phyloP scores from a whole-genome alignment of 2,113 vertebrate genomes.

The Lophotis ruficrista region DNA sequence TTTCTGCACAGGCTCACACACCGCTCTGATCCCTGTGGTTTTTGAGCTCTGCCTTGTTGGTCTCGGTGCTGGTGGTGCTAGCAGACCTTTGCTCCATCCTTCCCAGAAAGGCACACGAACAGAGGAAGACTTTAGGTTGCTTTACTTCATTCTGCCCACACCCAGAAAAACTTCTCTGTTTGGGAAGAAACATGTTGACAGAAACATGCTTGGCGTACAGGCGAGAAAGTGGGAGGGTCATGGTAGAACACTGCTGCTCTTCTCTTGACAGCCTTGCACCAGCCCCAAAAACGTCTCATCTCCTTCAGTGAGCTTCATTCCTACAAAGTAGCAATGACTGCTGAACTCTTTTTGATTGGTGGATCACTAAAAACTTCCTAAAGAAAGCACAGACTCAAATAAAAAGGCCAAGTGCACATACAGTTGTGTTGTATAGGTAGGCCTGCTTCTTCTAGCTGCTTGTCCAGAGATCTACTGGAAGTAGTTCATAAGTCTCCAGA shows the following conservation, averaged over 20 bases:
- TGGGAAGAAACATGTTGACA: neutral
- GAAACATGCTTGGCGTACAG: neutral
- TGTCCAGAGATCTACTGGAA: neutral
- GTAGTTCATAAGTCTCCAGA: neutral
- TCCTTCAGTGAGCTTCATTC: neutral
- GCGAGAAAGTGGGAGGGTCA: fast-evolving
- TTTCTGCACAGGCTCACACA: neutral
- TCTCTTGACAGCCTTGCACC: neutral
- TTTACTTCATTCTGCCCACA: neutral
- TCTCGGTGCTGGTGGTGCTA: neutral
- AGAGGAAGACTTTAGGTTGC: neutral
- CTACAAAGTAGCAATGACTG: neutral
- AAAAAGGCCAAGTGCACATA: neutral
- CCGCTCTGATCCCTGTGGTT: neutral
- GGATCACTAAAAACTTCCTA: neutral
- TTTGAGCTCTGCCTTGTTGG: neutral
- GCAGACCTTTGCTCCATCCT: neutral
- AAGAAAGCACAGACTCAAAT: neutral
- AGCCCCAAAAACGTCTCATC: neutral
- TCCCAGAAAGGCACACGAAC: neutral
- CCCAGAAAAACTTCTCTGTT: neutral
- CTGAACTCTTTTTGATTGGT: neutral
- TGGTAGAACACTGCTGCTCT: neutral
- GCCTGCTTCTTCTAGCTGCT: neutral
- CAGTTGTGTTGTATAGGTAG: neutral